Evolutionary conservation across 2,888 invertebrate species (phyloP), one percentile per base, ranked within the genome.

Genomic region (Arge pagana): DNA sequence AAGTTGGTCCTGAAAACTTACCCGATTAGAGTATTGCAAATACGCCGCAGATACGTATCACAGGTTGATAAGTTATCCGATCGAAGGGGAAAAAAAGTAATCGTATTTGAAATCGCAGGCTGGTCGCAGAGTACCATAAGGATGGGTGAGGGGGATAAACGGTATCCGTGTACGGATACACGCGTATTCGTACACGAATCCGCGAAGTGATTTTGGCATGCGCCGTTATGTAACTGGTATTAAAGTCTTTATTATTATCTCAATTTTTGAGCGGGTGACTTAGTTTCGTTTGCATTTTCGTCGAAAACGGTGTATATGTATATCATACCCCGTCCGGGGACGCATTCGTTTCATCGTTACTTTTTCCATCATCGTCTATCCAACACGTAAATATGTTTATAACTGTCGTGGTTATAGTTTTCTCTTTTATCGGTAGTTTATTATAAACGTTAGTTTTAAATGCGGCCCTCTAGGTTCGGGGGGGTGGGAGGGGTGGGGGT

Each of bases 201-300:
- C n/a, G n/a, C n/a, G n/a, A 36, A 52, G 45, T 52, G 52, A 52
- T 33, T 41, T 36, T 24, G 61, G 59, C 61, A 54, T 41, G 41
- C 33, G 64, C 64, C 64, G 55, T 66, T 67, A 65, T 61, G 53
- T 69, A 65, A 65, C 64, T 68, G 69, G 69, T 72, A 71, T 72
- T 74, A 72, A 74, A 74, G 64, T 67, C 70, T 69, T 71, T 70
- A 70, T 72, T 74, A 73, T 72, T 71, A 72, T 71, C 68, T 71
- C 66, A 69, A 68, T 67, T 63, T 60, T 70, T 71, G 71, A 73
- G 71, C 68, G 69, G 62, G 61, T 68, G 61, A 61, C 61, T 67
- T 63, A 61, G 59, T 62, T 10, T 36, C 18, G 40, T 33, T 21
- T 57, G 52, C 31, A 52, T 50, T 56, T 55, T 53, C 26, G 42